A percentile compares a stretch with the other conserved stretches of the same genome.
Conservation (phyloP, 2,888 invertebrate genomes). For the Pandemis cinnamomeana region DNA sequence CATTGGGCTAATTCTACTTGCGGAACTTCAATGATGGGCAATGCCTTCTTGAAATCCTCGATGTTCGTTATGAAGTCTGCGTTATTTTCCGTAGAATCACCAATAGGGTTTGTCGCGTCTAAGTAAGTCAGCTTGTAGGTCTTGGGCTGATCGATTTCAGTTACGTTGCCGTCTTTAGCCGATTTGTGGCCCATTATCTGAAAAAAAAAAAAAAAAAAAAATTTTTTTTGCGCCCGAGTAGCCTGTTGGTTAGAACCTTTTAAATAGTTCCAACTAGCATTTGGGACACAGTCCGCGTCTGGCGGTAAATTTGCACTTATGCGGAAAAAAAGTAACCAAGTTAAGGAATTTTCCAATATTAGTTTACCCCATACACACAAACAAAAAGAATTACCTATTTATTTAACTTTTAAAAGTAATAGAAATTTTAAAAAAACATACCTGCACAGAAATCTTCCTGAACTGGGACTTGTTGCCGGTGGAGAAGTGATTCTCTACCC, state of each 20-base stretch:
- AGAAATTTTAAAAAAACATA: constrained; percentile 49
- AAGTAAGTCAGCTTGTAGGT: constrained; percentile 61
- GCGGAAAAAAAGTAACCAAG: too few relatives aligned
- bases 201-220: too few relatives aligned
- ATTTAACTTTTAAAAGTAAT: too few relatives aligned
- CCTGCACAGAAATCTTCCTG: constrained; percentile 84
- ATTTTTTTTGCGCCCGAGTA: too few relatives aligned
- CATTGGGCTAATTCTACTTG: constrained; percentile 63
- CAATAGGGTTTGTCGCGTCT: constrained; percentile 58
- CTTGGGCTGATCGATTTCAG: constrained; percentile 44
- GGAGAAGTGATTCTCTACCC: constrained; percentile 81
- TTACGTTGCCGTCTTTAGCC: constrained; percentile 47
- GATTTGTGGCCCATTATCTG: constrained; percentile 73
- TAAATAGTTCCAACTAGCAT: too few relatives aligned
- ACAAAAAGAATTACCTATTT: too few relatives aligned
- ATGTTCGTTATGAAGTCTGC: constrained; percentile 66
- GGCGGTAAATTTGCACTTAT: too few relatives aligned
- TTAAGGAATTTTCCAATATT: too few relatives aligned
- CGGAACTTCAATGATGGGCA: constrained; percentile 61
- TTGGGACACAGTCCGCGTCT: too few relatives aligned
- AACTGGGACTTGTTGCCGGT: constrained; percentile 75
- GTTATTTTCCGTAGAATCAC: constrained; percentile 58
- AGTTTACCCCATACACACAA: too few relatives aligned
- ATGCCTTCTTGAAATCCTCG: constrained; percentile 54
- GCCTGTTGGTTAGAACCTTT: too few relatives aligned